Evolutionary conservation across 2,797 vertebrate species (phyloP), one percentile per base, ranked within the genome.

Genomic region (Poecilia gillii): DNA sequence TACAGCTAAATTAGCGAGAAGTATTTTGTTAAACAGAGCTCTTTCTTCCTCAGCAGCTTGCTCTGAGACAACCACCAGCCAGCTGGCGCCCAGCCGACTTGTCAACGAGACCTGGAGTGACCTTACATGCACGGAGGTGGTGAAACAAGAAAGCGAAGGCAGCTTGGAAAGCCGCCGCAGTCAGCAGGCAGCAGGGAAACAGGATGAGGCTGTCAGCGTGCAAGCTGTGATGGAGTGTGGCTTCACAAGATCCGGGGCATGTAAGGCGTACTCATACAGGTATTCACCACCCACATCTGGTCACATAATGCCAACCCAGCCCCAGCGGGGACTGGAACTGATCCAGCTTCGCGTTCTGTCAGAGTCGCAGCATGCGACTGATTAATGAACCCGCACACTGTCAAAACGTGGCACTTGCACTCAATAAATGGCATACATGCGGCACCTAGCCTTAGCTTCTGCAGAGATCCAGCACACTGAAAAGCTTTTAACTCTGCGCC

Each of bases 361-460:
- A 71, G 25, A 70, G 62, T 74, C 76, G 62, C 77, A 79, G 80
- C 62, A 74, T 9, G 45, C 49, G 59, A 74, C 72, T 90, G 85
- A 93, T 88, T 85, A 91, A 84, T 87, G 74, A 84, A 82, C 72
- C 47, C 39, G 70, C 47, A 81, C 43, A 71, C 74, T 81, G 39
- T 83, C 81, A 72, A 53, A 72, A 77, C 18, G 83, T 72, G 79
- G 41, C 49, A 78, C 31, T 45, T 39, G 20, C 23, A 33, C 36
- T 64, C 47, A 51, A 62, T 49, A 49, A 51, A 49, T 49, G 23
- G 68, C 74, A 73, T 31, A 80, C 53, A 81, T 49, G 55, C n/a
- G 66, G 78, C 31, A 68, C 62, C 13, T 7, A 28, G 68, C 13
- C 25, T 71, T 49, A 3, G 18, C 16, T 72, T 77, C 46, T 73